Percentiles rank a stretch among this genome's conserved stretches.
Evolutionary conservation across 1,140 invertebrate species (phyloP).

Genomic region (Papilio polytes): DNA sequence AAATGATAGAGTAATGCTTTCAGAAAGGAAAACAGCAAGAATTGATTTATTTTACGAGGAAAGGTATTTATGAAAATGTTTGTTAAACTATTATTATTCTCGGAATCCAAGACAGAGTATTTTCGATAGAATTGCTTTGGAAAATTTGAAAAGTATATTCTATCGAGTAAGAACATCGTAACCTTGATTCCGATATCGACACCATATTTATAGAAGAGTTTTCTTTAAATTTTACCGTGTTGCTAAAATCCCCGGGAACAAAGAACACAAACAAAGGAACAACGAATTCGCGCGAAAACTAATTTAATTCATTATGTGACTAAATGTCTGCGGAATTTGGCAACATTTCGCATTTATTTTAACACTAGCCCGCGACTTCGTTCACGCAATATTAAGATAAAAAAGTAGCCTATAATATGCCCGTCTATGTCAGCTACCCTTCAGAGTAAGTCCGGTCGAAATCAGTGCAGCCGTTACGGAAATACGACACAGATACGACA

Average conservation of each 20-base stretch:
- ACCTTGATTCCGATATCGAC: background rate
- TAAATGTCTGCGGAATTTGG: constrained; percentile 13
- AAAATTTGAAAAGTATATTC: background rate
- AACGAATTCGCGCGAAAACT: constrained; percentile 6
- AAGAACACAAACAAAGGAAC: background rate
- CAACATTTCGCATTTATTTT: background rate
- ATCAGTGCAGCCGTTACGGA: too few species aligned
- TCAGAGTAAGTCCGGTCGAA: too few species aligned
- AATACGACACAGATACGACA: too few species aligned
- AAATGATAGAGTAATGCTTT: background rate
- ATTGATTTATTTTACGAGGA: background rate
- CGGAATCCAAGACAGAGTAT: background rate
- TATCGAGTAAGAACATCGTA: background rate
- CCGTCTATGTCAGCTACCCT: too few species aligned
- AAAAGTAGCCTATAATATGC: too few species aligned
- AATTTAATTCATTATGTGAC: background rate
- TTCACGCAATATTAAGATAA: too few species aligned
- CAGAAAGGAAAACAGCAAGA: background rate
- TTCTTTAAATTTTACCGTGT: background rate
- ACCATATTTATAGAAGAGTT: background rate
- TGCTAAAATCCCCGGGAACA: background rate
- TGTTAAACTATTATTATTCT: too few species aligned
- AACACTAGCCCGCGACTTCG: too few species aligned
- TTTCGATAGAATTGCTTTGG: too few species aligned
- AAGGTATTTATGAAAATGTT: too few species aligned